phyloP scores from a whole-genome alignment of 2,888 invertebrate species.

The Zhuqinia jingwanae region DNA sequence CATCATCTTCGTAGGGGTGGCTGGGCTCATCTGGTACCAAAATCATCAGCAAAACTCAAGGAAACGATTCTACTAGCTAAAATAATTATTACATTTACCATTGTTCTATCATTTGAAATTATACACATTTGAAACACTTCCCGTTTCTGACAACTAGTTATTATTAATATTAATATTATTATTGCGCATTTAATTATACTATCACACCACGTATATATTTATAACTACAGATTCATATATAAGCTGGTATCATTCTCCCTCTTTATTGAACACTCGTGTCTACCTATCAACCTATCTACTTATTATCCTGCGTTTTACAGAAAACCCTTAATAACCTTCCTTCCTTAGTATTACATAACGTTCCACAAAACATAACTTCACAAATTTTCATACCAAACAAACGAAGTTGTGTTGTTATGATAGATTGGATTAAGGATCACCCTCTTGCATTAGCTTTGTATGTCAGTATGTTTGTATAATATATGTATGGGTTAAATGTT shows the following conservation, averaged over 20 bases:
- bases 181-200: too few relatives aligned
- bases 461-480: too few relatives aligned
- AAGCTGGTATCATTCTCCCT: neutral
- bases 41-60: slow-evolving; percentile 94
- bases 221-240: neutral
- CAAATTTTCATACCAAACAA: too few relatives aligned
- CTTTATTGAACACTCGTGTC: neutral
- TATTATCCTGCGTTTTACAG: neutral
- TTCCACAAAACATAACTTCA: too few relatives aligned
- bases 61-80: slow-evolving; percentile 90
- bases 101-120: neutral
- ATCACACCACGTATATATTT: too few relatives aligned
- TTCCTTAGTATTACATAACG: neutral
- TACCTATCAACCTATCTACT: neutral
- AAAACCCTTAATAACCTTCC: neutral
- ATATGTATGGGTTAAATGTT: too few relatives aligned
- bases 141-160: too few relatives aligned
- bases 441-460: too few relatives aligned
- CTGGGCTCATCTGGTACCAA: slow-evolving; percentile 96
- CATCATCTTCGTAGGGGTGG: slow-evolving; percentile 90
- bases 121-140: too few relatives aligned
- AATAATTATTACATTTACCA: neutral
- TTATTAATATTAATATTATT: too few relatives aligned
- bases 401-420: too few relatives aligned
- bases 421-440: too few relatives aligned